Base-by-base conservation (phyloP, 2,888 invertebrate species). In the Nysson spinosus region DNA sequence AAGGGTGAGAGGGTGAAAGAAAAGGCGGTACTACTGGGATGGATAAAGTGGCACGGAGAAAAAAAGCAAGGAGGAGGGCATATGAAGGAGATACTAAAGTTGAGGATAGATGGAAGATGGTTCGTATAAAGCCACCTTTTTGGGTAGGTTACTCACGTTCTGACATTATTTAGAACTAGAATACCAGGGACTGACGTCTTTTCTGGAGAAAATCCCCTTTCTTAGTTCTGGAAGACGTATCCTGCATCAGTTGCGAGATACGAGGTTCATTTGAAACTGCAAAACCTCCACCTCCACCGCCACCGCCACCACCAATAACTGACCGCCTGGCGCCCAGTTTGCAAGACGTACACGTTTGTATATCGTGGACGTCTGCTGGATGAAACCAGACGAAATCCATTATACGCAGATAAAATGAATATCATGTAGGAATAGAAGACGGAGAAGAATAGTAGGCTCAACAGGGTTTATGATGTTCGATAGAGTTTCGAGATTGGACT, bases 101-200 rank as follows among this genome's bases (percentile, higher is more conserved):
- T 49, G 24, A 47, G 57, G 65, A 30, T 14, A 55, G 52, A 44
- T 43, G 67, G 58, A 64, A 62, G 52, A 62, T 52, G 60, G 49
- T 43, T 50, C 57, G 44, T 22, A 50, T 35, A 60, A 65, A 69
- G 62, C 66, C 51, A 67, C 14, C 69, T 49, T 71, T 67, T 68
- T 70, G 66, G 55, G 75, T 71, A 75, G 57, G 66, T 69, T 61
- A 56, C 72, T 77, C 75, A 76, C 78, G 77, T 75, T 35, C 66
- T 65, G 40, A 49, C 73, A 65, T 77, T 73, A 77, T 77, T 78
- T 69, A 71, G 69, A 71, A 61, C 73, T 52, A 57, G 69, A 68
- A 70, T 60, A 63, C 65, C 69, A 55, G 58, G 67, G 60, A 75
- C 57, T 69, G 69, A 67, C 62, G 66, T 56, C 64, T 66, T 65